Evolutionary conservation across 2,888 invertebrate species (phyloP).

Genomic region (Linnaemya tessellans): DNA sequence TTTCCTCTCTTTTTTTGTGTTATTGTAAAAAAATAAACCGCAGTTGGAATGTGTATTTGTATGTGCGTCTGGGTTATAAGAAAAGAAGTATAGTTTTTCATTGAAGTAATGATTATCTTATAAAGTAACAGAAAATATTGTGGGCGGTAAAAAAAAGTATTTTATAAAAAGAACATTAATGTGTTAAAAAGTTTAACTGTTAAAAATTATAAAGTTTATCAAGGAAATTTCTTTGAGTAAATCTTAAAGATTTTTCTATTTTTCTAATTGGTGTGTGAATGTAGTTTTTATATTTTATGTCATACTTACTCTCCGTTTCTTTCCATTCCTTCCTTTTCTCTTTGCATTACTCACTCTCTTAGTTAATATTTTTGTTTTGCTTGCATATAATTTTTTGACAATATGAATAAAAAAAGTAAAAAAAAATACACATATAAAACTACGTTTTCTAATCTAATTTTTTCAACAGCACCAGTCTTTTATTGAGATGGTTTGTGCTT

Average conservation of each 20-base stretch:
- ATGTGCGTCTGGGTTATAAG: background rate
- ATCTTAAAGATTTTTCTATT: background rate
- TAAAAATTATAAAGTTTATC: slow-evolving; percentile 22
- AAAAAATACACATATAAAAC: background rate
- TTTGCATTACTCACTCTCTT: slow-evolving; percentile 41
- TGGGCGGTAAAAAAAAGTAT: slow-evolving; percentile 46
- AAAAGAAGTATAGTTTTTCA: slow-evolving; percentile 42
- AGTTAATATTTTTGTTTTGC: slow-evolving; percentile 60
- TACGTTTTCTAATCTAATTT: slow-evolving; percentile 24
- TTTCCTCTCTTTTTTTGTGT: slow-evolving; percentile 49
- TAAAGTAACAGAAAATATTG: slow-evolving; percentile 25
- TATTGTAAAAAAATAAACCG: slow-evolving; percentile 23
- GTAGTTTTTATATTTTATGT: slow-evolving; percentile 27
- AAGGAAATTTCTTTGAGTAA: slow-evolving; percentile 5
- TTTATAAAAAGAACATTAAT: slow-evolving; percentile 9
- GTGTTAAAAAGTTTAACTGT: background rate
- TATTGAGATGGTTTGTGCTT: background rate
- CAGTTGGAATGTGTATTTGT: slow-evolving; percentile 16
- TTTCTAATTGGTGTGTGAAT: slow-evolving; percentile 44
- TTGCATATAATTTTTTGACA: slow-evolving; percentile 47
- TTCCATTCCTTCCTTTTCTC: background rate
- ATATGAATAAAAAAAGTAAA: slow-evolving; percentile 29
- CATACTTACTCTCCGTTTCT: background rate
- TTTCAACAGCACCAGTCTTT: slow-evolving; percentile 6
- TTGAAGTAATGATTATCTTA: slow-evolving; percentile 36